phyloP scores from a whole-genome alignment of 64 coral and sea anemone genomes.

The Acropora yongei region DNA sequence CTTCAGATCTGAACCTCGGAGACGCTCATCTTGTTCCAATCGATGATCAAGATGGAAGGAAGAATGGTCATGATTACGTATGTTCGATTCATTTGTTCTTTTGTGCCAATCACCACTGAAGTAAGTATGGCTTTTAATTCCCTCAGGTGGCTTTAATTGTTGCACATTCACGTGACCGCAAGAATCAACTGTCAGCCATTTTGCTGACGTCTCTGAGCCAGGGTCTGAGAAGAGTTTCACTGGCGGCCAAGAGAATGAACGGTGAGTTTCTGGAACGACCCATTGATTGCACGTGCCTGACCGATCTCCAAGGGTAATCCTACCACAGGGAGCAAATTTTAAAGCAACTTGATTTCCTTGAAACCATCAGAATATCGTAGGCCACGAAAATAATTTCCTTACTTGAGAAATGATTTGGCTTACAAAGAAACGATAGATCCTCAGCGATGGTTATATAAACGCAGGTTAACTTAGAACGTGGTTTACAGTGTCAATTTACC shows the following conservation, averaged over 20 bases:
- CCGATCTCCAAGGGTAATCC: no score
- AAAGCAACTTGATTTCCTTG: no score
- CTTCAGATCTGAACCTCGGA: slow-evolving; percentile 73
- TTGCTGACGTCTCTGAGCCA: slow-evolving; percentile 74
- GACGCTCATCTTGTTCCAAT: slow-evolving; percentile 77
- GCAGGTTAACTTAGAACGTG: no score
- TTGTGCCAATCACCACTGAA: no score
- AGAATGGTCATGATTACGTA: slow-evolving; percentile 56
- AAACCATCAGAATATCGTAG: no score
- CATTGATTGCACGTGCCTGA: no score
- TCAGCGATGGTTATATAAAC: no score
- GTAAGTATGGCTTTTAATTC: background rate
- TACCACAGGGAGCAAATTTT: no score
- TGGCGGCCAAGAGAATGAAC: slow-evolving; percentile 78
- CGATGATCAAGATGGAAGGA: slow-evolving; percentile 19
- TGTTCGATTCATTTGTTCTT: background rate
- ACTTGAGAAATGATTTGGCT: no score
- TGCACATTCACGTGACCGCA: slow-evolving; percentile 85
- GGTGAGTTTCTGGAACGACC: slow-evolving; percentile 7
- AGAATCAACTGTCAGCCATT: slow-evolving; percentile 74
- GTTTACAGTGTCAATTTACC: no score
- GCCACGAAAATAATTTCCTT: no score
- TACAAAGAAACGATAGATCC: no score
- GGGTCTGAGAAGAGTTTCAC: slow-evolving; percentile 60
- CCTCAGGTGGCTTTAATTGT: slow-evolving; percentile 78